These are phyloP conservation scores for Standfussiana lucernea DNA, from an alignment of 2,888 invertebrate species.

Conservation along the genomic window DNA sequence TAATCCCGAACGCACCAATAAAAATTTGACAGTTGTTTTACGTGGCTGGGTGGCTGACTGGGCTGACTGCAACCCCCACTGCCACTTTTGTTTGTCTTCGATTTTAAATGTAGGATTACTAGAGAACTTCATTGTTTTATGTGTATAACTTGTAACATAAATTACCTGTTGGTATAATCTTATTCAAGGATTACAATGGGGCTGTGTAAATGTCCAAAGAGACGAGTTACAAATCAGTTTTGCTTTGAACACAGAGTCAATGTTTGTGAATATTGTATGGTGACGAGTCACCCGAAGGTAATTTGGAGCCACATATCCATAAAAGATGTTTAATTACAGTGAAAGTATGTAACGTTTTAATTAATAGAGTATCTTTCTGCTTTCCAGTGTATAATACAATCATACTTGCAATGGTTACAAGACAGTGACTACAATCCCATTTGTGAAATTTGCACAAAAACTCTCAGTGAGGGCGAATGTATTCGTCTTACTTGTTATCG, in stretches of 20 bases:
- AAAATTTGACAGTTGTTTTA: slow-evolving; percentile 75
- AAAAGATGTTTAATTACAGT: slow-evolving; percentile 34
- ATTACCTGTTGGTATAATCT: slow-evolving; percentile 29
- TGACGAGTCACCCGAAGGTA: slow-evolving; percentile 98
- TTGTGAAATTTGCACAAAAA: slow-evolving; percentile 96
- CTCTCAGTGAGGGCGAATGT: slow-evolving; percentile 95
- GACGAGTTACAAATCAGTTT: slow-evolving; percentile 99
- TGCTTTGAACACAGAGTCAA: slow-evolving; percentile 99
- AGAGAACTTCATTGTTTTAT: slow-evolving; percentile 47
- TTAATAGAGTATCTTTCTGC: slow-evolving; percentile 14
- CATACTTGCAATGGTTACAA: slow-evolving; percentile 99
- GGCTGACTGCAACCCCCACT: slow-evolving; percentile 66
- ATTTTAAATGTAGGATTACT: slow-evolving; percentile 52
- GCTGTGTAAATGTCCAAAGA: slow-evolving; percentile 99
- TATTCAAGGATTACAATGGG: slow-evolving; percentile 93
- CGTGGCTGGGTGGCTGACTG: slow-evolving; percentile 81
- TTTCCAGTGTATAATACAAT: slow-evolving; percentile 98
- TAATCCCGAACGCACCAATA: slow-evolving; percentile 33
- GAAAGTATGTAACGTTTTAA: slow-evolving; percentile 31
- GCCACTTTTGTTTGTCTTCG: slow-evolving; percentile 71
- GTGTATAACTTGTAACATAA: slow-evolving; percentile 40
- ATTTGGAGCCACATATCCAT: slow-evolving; percentile 55
- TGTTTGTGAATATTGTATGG: slow-evolving; percentile 99
- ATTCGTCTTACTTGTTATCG: slow-evolving; percentile 98
- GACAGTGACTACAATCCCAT: slow-evolving; percentile 99